These are phyloP conservation scores for Myotis planiceps DNA, from an alignment of 2,797 vertebrate species.

Conservation along the genomic window DNA sequence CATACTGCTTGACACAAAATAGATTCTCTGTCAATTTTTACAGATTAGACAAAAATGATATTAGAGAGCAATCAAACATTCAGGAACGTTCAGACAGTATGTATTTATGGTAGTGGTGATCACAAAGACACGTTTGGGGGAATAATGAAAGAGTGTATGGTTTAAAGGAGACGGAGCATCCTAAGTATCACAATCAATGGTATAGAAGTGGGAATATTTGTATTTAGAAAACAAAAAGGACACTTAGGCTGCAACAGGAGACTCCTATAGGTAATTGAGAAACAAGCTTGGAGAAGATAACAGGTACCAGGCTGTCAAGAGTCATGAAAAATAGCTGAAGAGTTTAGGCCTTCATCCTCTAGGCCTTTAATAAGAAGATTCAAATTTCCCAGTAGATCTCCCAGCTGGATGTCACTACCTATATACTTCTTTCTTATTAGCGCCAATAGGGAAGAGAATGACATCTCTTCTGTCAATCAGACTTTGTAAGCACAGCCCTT, in stretches of 20 bases:
- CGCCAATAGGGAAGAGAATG: not conserved
- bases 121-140: not conserved
- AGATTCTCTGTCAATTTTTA: not conserved
- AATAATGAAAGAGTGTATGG: not conserved
- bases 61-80: not conserved
- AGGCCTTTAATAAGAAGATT: not conserved
- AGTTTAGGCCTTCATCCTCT: not conserved
- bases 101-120: not conserved
- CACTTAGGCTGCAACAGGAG: not conserved
- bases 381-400: not conserved
- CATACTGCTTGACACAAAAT: not conserved
- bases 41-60: not conserved
- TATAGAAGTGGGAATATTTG: not conserved
- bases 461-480: not conserved
- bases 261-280: not conserved
- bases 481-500: not conserved
- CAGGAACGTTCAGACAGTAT: not conserved
- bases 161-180: not conserved
- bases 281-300: not conserved
- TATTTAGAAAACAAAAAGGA: constrained; percentile 9
- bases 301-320: not conserved
- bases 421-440: not conserved
- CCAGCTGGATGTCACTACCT: not conserved
- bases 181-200: not conserved
- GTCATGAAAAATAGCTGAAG: not conserved